A percentile compares a stretch with the other conserved stretches of the same genome.
These are phyloP conservation scores for Drosophila malerkotliana DNA, from an alignment of 1,140 invertebrate genomes.

Conservation along the genomic window DNA sequence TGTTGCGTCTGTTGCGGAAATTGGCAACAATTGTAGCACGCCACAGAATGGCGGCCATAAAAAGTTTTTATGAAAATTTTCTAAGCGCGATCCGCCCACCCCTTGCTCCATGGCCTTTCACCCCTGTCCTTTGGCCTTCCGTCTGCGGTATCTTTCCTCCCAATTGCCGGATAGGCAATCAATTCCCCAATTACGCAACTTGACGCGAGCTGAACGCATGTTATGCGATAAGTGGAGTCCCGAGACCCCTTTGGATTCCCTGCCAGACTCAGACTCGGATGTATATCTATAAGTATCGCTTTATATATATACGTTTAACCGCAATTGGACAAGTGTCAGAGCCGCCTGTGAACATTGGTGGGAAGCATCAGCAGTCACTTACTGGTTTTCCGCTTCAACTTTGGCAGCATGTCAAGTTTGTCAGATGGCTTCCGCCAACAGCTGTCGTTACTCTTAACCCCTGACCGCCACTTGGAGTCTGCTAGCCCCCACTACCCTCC, in stretches of 20 bases:
- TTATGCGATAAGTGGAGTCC: slow-evolving; percentile 29
- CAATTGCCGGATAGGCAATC: slow-evolving; percentile 57
- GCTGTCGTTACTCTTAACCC: slow-evolving; percentile 60
- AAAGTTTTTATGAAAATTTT: slow-evolving; percentile 79
- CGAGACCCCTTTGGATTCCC: neutral
- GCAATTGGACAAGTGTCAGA: neutral
- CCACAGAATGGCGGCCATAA: slow-evolving; percentile 71
- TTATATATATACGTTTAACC: slow-evolving; percentile 5
- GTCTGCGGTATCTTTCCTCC: slow-evolving; percentile 17
- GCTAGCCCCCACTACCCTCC: neutral
- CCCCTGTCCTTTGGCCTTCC: slow-evolving; percentile 1
- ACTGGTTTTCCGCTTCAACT: slow-evolving; percentile 67
- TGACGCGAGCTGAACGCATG: slow-evolving; percentile 29
- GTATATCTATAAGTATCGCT: neutral
- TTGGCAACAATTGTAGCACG: slow-evolving; percentile 73
- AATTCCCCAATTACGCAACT: slow-evolving; percentile 71
- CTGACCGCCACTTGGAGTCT: slow-evolving; percentile 23
- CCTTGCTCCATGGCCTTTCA: neutral
- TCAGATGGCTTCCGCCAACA: slow-evolving; percentile 60
- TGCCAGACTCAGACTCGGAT: neutral
- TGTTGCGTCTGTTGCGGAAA: slow-evolving; percentile 40
- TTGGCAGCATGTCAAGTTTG: slow-evolving; percentile 63
- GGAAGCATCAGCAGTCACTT: slow-evolving; percentile 41
- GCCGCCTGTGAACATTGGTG: slow-evolving; percentile 9
- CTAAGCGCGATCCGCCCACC: slow-evolving; percentile 43